Evolutionary conservation across 2,113 vertebrate species (phyloP).

Genomic region (Melanocharis versteri): DNA sequence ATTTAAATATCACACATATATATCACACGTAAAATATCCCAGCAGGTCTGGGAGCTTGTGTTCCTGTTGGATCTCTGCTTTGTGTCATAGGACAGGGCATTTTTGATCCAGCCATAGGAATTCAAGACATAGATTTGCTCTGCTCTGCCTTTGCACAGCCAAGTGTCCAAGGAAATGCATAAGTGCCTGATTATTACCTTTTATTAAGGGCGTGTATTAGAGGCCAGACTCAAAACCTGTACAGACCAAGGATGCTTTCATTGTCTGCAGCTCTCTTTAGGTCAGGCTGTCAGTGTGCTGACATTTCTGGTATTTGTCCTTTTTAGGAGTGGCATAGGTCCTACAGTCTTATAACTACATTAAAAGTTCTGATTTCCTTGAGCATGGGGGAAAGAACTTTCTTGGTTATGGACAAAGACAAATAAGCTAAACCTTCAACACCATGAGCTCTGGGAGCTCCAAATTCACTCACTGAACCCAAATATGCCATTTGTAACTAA

Average conservation of each 20-base stretch:
- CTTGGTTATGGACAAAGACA: not conserved
- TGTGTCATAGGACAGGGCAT: fast-evolving
- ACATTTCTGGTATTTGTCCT: not conserved
- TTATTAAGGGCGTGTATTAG: not conserved
- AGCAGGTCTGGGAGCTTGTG: not conserved
- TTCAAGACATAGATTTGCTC: not conserved
- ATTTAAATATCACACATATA: not conserved
- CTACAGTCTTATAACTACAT: not conserved
- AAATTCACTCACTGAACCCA: not conserved
- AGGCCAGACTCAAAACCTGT: not conserved
- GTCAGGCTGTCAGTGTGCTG: not conserved
- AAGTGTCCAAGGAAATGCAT: not conserved
- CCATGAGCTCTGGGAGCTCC: not conserved
- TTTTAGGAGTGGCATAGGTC: not conserved
- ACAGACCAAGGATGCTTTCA: not conserved
- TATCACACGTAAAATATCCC: no score
- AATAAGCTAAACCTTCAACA: not conserved
- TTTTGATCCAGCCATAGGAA: not conserved
- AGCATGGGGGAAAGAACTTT: fast-evolving
- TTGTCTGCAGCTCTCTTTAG: not conserved
- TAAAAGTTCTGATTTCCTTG: not conserved
- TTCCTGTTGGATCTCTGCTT: not conserved
- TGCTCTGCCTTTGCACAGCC: not conserved
- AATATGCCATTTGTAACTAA: not conserved
- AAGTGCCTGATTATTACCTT: not conserved